Evolutionary conservation across 2,113 vertebrate species (phyloP).

Genomic region (Pterophyllum scalare): DNA sequence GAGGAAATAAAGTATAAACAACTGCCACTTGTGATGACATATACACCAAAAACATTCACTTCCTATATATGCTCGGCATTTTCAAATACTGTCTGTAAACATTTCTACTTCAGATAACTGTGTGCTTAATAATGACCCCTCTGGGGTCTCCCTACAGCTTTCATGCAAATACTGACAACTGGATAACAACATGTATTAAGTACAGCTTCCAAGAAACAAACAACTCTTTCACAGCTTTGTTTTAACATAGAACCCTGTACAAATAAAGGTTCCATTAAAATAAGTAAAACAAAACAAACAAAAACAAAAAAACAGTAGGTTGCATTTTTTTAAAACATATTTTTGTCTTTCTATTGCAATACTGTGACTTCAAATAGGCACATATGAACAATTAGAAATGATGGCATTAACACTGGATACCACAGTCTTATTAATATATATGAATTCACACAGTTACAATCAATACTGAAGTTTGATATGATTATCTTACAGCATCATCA

Average conservation of each 20-base stretch:
- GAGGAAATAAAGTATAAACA: constrained; percentile 26
- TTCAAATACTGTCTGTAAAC: constrained; percentile 52
- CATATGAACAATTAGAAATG: constrained; percentile 15
- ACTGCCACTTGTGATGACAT: constrained; percentile 14
- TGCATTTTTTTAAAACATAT: neutral
- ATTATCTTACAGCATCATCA: constrained; percentile 28
- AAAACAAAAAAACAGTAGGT: constrained; percentile 22
- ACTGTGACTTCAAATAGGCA: constrained; percentile 30
- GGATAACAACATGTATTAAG: constrained; percentile 41
- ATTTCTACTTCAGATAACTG: constrained; percentile 30
- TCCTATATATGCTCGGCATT: constrained; percentile 35
- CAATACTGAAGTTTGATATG: constrained; percentile 47
- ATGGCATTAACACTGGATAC: constrained; percentile 40
- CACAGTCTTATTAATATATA: constrained; percentile 32
- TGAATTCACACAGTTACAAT: constrained; percentile 55
- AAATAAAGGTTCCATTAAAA: constrained; percentile 44
- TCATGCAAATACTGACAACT: constrained; percentile 70
- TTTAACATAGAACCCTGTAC: constrained; percentile 42
- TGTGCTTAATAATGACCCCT: constrained; percentile 55
- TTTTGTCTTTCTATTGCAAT: constrained; percentile 50
- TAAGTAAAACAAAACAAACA: constrained; percentile 24
- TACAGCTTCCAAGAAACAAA: constrained; percentile 36
- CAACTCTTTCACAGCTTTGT: constrained; percentile 32
- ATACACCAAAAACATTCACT: constrained; percentile 42
- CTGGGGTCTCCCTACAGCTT: constrained; percentile 31